A percentile compares a stretch with the other conserved stretches of the same genome.
These are phyloP conservation scores for Pangasius krempfi DNA, from an alignment of 2,797 vertebrate genomes.

Conservation along the genomic window DNA sequence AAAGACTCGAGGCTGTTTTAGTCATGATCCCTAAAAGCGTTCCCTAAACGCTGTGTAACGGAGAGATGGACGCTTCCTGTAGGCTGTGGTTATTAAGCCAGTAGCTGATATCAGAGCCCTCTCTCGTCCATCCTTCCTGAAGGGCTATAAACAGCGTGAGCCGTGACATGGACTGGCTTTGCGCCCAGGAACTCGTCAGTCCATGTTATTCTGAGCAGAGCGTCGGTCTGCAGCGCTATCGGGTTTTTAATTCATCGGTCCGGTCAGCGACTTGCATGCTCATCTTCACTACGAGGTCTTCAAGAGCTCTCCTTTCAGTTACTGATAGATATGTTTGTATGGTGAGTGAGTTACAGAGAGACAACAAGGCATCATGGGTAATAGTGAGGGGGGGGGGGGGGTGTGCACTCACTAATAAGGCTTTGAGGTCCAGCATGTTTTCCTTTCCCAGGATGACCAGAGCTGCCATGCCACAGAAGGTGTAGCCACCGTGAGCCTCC, in stretches of 20 bases:
- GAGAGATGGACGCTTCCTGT: not conserved
- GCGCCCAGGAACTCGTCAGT: not conserved
- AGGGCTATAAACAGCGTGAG: not conserved
- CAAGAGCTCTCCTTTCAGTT: not conserved
- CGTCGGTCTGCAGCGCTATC: not conserved
- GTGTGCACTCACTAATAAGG: constrained; percentile 82
- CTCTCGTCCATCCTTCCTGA: not conserved
- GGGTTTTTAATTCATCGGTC: not conserved
- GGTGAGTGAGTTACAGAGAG: not conserved
- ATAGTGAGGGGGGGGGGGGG: not conserved
- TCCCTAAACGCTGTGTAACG: not conserved
- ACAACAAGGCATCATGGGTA: not conserved
- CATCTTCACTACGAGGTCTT: not conserved
- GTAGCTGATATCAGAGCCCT: not conserved
- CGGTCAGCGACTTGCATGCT: not conserved
- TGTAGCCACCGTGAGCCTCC: constrained; percentile 95
- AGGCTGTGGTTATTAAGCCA: not conserved
- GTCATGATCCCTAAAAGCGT: not conserved
- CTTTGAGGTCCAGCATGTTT: constrained; percentile 87
- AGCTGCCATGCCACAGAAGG: constrained; percentile 91
- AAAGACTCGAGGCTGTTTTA: not conserved
- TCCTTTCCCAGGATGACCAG: constrained; percentile 93
- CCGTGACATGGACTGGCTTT: not conserved
- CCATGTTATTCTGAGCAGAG: not conserved
- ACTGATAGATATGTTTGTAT: not conserved